A percentile compares a stretch with the other conserved stretches of the same genome.
Evolutionary conservation across 1,140 invertebrate species (phyloP).

Genomic region (Lethrus apterus): DNA sequence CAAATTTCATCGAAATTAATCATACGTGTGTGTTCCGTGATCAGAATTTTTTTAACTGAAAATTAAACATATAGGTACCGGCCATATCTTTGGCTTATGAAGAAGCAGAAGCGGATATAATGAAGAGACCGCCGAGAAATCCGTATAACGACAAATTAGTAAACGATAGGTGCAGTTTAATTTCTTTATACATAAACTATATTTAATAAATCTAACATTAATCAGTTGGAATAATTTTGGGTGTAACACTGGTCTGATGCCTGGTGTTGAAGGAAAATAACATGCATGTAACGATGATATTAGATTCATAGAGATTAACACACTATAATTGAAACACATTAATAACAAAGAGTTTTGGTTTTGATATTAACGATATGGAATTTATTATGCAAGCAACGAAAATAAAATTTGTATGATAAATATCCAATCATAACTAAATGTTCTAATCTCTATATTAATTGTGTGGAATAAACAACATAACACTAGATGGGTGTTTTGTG

Average conservation of each 20-base stretch:
- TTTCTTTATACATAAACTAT: neutral
- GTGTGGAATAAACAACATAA: neutral
- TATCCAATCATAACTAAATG: too few species aligned
- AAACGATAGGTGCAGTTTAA: conserved; percentile 81
- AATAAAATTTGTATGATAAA: too few species aligned
- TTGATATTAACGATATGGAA: too few species aligned
- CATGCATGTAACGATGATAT: conserved; percentile 2
- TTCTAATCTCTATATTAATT: too few species aligned
- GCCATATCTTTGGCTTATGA: conserved; percentile 99
- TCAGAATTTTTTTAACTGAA: too few species aligned
- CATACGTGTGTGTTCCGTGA: too few species aligned
- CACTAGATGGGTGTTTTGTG: conserved; percentile 5
- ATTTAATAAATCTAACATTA: conserved; percentile 7
- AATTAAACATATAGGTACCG: conserved; percentile 72
- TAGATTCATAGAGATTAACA: neutral
- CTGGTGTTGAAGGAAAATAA: conserved; percentile 12
- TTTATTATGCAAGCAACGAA: too few species aligned
- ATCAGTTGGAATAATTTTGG: conserved; percentile 1
- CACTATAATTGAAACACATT: too few species aligned
- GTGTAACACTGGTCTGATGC: conserved; percentile 17
- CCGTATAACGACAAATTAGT: conserved; percentile 93
- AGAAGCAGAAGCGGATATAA: conserved; percentile 99
- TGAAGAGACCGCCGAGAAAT: conserved; percentile 98
- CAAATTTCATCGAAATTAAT: too few species aligned
- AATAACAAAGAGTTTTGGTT: too few species aligned